Evolutionary conservation across 53 echinoderm and acorn worm genomes (phyloP).

Genomic region (Holothuria leucospilota): DNA sequence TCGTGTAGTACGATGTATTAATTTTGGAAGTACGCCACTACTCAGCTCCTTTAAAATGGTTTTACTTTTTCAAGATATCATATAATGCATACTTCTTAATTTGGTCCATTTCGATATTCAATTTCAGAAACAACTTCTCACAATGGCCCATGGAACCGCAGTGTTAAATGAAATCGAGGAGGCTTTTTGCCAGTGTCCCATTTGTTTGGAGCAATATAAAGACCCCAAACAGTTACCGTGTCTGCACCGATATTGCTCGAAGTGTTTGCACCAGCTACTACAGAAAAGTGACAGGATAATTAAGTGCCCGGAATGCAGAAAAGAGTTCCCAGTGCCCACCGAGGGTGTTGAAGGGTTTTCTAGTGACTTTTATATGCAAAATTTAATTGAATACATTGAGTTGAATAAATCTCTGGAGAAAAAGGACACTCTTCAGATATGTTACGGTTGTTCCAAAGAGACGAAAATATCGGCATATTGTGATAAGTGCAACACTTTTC

Average conservation of each 20-base stretch:
- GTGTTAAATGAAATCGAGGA: constrained; percentile 10
- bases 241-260: constrained; percentile 21
- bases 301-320: constrained; percentile 28
- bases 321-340: constrained; percentile 1
- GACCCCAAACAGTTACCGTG: constrained; percentile 12
- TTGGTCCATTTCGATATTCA: too few relatives aligned
- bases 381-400: constrained; percentile 12
- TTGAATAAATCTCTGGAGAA: constrained; percentile 3
- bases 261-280: not conserved
- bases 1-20: too few relatives aligned
- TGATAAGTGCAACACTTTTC: not conserved
- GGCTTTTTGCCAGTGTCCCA: constrained; percentile 24
- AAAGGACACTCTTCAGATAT: not conserved
- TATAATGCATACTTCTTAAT: too few relatives aligned
- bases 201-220: constrained; percentile 28
- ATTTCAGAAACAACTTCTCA: too few relatives aligned
- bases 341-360: constrained; percentile 22
- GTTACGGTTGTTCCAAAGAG: constrained; percentile 11
- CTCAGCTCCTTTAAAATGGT: too few relatives aligned
- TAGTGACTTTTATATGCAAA: constrained; percentile 8
- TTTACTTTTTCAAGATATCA: too few relatives aligned
- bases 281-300: not conserved
- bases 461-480: not conserved
- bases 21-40: too few relatives aligned
- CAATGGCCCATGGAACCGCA: not conserved